Evolutionary conservation across 2,888 invertebrate genomes (phyloP).

Genomic region (Unio pictorum): DNA sequence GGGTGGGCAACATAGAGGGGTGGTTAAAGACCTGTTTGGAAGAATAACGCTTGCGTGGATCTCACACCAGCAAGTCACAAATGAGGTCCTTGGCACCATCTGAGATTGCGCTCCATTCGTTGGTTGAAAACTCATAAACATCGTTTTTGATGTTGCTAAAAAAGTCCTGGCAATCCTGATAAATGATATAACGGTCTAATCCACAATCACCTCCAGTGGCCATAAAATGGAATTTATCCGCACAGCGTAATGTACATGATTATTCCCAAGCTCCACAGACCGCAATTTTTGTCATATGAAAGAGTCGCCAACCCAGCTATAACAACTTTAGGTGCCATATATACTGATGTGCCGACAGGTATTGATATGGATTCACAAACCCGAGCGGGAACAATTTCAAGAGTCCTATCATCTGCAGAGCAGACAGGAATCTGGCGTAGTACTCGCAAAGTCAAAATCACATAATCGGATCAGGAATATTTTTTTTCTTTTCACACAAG

Average conservation of each 20-base stretch:
- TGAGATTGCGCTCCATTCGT: slow-evolving; percentile 92
- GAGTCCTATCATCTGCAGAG: no score
- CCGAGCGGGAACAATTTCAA: slow-evolving; percentile 75
- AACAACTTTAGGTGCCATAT: slow-evolving; percentile 81
- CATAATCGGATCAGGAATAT: slow-evolving; percentile 95
- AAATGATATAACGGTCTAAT: slow-evolving; percentile 96
- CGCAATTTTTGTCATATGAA: slow-evolving; percentile 90
- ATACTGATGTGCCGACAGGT: slow-evolving; percentile 81
- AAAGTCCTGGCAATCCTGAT: slow-evolving; percentile 86
- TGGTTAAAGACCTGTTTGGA: no score
- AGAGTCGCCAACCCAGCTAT: slow-evolving; percentile 95
- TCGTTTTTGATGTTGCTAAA: slow-evolving; percentile 90
- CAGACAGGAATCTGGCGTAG: slow-evolving; percentile 64
- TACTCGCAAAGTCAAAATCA: slow-evolving; percentile 98
- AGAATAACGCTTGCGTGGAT: no score
- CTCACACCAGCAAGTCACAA: no score
- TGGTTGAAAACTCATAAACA: slow-evolving; percentile 83
- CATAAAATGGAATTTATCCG: slow-evolving; percentile 98
- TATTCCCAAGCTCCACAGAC: slow-evolving; percentile 98
- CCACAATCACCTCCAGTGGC: slow-evolving; percentile 95
- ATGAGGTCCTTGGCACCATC: slow-evolving; percentile 51
- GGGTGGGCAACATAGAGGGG: slow-evolving; percentile 35
- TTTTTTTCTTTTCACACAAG: slow-evolving; percentile 91
- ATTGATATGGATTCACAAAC: no score
- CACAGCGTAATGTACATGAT: slow-evolving; percentile 91